Evolutionary conservation across 2,888 invertebrate species (phyloP), one percentile per base, ranked within the genome.

Genomic region (Acanthosoma haemorrhoidale): DNA sequence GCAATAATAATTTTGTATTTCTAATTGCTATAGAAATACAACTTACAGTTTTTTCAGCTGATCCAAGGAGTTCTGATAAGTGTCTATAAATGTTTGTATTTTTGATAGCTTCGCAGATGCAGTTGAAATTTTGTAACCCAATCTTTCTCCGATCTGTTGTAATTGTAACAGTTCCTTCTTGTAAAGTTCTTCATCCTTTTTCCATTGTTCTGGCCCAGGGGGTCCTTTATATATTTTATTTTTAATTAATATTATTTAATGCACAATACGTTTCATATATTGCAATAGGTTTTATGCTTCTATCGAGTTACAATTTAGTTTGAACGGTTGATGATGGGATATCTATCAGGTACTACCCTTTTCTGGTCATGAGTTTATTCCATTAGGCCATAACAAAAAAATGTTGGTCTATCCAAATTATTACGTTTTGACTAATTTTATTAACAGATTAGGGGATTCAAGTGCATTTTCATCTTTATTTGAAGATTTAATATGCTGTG

Each of bases 21-120:
- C n/a, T n/a, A 34, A 61, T 34, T 21, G 18, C 8, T 43, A 29
- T 16, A 11, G 57, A 16, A 29, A 6, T 29, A 2, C 21, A 59
- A 38, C 69, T 60, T 69, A 68, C 68, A 68, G 32, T 58, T 51
- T 68, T 36, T 68, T 68, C 3, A 68, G 15, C n/a, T 25, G 34
- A 9, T 68, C 68, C 11, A 68, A n/a, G 4, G 51, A 36, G 18
- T 58, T 34, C 21, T 68, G 57, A 36, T 13, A 38, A 4, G 57
- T 16, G 18, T 68, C 68, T n/a, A 13, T 32, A 36, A 39, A 68
- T 16, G 31, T 3, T 57, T 68, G 68, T 1, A 68, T 21, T 29
- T 38, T 57, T 1, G 68, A 21, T 8, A 68, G 13, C 32, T 43
- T 51, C 16, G 38, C 25, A 58, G 51, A 16, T 9, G 36, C 21